A percentile compares a stretch with the other conserved stretches of the same genome.
phyloP scores from a whole-genome alignment of 2,113 vertebrate genomes.

The Desmodus rotundus region DNA sequence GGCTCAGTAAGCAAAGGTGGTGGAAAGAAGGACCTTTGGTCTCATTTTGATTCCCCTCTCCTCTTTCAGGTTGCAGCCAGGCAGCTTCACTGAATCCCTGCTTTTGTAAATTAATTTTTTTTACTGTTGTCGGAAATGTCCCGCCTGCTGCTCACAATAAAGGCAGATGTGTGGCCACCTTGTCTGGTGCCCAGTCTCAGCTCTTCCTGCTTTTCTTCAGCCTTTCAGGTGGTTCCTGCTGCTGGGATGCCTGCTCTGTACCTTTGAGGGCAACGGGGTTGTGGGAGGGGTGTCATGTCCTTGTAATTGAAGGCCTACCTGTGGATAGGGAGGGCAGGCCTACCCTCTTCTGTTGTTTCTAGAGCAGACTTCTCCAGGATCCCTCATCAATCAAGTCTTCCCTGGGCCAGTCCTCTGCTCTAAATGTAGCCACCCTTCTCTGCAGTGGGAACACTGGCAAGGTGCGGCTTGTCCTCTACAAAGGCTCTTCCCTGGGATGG shows the following conservation, averaged over 20 bases:
- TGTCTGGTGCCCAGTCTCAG: neutral
- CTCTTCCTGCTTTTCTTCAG: neutral
- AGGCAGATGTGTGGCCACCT: conserved; percentile 9
- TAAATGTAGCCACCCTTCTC: neutral
- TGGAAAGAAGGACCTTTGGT: neutral
- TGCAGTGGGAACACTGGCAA: neutral
- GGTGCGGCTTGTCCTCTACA: neutral
- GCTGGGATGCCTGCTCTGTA: neutral
- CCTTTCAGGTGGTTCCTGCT: neutral
- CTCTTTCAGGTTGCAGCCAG: conserved; percentile 55
- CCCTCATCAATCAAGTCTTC: neutral
- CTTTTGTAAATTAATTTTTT: conserved; percentile 66
- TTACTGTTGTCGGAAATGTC: neutral
- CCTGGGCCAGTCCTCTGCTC: neutral
- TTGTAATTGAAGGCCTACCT: neutral
- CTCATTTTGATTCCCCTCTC: neutral
- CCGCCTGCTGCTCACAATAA: conserved; percentile 58
- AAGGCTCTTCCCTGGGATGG: neutral
- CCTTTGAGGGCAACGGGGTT: fast-evolving
- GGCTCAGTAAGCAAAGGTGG: neutral
- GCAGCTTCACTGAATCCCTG: neutral
- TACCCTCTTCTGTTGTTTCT: neutral
- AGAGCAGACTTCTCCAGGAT: neutral
- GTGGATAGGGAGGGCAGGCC: neutral
- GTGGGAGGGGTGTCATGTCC: neutral